phyloP scores from a whole-genome alignment of 2,113 vertebrate species.

The Ceyx melanurus region DNA sequence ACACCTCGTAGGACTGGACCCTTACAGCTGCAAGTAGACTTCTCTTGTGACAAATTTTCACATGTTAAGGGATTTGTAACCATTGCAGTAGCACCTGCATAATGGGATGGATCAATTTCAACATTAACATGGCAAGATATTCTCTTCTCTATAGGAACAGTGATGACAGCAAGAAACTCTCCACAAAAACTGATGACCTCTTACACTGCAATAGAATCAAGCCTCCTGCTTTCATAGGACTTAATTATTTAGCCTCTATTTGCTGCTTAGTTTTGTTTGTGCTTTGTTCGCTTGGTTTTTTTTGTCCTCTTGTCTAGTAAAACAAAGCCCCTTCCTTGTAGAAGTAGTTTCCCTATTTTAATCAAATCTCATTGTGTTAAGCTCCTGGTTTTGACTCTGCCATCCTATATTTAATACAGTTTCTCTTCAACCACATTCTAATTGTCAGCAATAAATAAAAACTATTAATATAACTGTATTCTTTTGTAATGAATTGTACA shows the following conservation, averaged over 20 bases:
- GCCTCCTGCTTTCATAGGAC: background rate
- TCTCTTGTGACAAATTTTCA: slow-evolving; percentile 73
- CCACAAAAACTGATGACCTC: background rate
- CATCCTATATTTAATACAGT: background rate
- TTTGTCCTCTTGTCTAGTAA: background rate
- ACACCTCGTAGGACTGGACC: slow-evolving; percentile 65
- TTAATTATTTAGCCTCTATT: background rate
- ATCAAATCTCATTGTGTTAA: background rate
- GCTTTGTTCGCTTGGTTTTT: background rate
- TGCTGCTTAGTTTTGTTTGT: background rate
- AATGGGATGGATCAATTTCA: background rate
- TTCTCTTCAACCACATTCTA: background rate
- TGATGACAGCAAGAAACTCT: background rate
- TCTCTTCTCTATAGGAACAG: background rate
- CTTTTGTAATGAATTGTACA: background rate
- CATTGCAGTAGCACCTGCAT: slow-evolving; percentile 59
- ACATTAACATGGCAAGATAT: background rate
- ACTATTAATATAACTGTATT: background rate
- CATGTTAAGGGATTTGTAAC: slow-evolving; percentile 69
- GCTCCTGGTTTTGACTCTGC: background rate
- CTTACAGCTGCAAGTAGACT: slow-evolving; percentile 72
- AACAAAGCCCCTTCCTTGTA: background rate
- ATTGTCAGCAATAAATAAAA: slow-evolving; percentile 51
- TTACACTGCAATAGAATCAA: background rate
- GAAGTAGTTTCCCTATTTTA: background rate